A percentile compares a stretch with the other conserved stretches of the same genome.
phyloP scores from a whole-genome alignment of 2,797 vertebrate species.

The Esox masquinongy region DNA sequence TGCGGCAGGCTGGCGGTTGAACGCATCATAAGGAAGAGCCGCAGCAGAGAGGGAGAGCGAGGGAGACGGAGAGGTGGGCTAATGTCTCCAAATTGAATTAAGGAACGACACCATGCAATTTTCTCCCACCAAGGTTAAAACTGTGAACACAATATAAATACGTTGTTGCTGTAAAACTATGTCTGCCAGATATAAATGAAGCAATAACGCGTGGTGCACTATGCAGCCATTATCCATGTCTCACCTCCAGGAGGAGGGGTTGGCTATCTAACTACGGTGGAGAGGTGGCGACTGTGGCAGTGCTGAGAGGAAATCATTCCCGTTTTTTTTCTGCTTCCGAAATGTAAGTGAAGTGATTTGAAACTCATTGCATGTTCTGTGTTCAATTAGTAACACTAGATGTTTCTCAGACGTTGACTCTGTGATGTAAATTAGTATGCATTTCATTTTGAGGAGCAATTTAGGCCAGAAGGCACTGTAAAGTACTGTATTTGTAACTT shows the following conservation, averaged over 20 bases:
- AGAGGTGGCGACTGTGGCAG: slow-evolving; percentile 26
- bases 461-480: not conserved
- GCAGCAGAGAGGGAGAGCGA: slow-evolving; percentile 20
- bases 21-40: slow-evolving; percentile 20
- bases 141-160: slow-evolving; percentile 64
- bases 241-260: slow-evolving; percentile 55
- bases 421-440: not conserved
- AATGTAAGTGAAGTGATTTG: slow-evolving; percentile 13
- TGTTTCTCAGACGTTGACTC: not conserved
- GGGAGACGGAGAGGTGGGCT: slow-evolving; percentile 28
- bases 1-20: slow-evolving; percentile 21
- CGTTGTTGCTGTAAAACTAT: slow-evolving; percentile 73
- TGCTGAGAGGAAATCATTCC: slow-evolving; percentile 13
- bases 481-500: not conserved
- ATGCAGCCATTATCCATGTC: slow-evolving; percentile 71
- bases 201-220: slow-evolving; percentile 75
- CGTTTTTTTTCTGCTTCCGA: not conserved
- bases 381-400: not conserved
- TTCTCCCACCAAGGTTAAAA: slow-evolving; percentile 73
- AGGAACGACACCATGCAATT: slow-evolving; percentile 39
- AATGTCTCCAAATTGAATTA: slow-evolving; percentile 50
- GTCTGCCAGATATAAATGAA: slow-evolving; percentile 80
- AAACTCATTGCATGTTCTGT: not conserved
- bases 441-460: not conserved
- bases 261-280: slow-evolving; percentile 8